Evolutionary conservation across 1,140 invertebrate genomes (phyloP), one percentile per base, ranked within the genome.

Genomic region (Vollenhovia emeryi): DNA sequence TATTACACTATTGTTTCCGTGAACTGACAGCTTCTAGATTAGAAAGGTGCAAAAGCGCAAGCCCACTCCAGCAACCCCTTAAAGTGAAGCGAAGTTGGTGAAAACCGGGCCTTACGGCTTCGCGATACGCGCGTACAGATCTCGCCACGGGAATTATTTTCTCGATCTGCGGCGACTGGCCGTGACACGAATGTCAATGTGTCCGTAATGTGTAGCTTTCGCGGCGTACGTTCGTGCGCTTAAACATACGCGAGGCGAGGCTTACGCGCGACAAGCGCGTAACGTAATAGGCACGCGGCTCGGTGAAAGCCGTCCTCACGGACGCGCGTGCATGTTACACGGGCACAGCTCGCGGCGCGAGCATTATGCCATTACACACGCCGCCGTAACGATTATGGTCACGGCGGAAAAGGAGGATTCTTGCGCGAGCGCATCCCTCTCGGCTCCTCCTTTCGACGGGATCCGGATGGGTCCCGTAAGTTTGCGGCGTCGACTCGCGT

Each of bases 171-270:
- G 91, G 92, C 90, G 87, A 89, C 91, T 94, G 93, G 91, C 93
- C 93, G 91, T 94, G 93, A 94, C 93, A 94, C 91, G 92, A 93
- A 94, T 93, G 93, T 93, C 89, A 92, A 92, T 91, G 89, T 91
- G 92, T 87, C 74, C 86, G 91, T 89, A 91, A 91, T 89, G 64
- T 80, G 66, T 84, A 89, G 82, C 64, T 88, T 85, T 86, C 64
- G 11, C 21, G 68, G 15, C 83, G 78, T 84, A 78, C 52, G 84
- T 76, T 83, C 89, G 76, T 71, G 87, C 90, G 86, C 90, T 90
- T 84, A 90, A 92, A 91, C 89, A 89, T 91, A 91, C 88, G 89
- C 89, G 89, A 55, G 92, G 90, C 92, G 90, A 90, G 79, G 64
- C 48, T 79, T 55, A 59, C 68, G 86, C 50, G 83, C 66, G 83